Conservation (phyloP, 2,113 vertebrate species). For the Eulacestoma nigropectus region DNA sequence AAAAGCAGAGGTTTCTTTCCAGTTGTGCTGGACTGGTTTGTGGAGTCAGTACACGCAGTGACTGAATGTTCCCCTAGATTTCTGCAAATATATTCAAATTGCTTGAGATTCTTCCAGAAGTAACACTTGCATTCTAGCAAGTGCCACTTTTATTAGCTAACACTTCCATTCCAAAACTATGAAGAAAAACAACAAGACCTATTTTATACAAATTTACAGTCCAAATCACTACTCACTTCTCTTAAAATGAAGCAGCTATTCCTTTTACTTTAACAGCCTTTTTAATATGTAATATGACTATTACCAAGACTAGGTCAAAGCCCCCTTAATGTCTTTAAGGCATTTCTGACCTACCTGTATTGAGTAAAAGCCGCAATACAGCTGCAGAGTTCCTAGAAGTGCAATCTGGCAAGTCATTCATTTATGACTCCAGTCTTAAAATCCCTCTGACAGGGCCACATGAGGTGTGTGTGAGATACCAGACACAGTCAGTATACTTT, state of each 20-base stretch:
- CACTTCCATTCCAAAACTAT: background rate
- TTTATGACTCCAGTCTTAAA: background rate
- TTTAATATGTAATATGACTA: background rate
- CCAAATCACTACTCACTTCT: background rate
- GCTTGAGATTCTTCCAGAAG: background rate
- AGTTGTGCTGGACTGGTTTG: background rate
- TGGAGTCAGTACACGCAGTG: background rate
- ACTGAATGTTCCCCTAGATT: background rate
- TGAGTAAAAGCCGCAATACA: background rate
- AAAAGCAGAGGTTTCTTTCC: background rate
- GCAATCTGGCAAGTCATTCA: accelerated
- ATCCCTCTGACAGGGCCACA: background rate
- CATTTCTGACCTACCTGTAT: background rate
- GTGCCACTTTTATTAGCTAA: background rate
- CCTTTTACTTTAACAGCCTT: background rate
- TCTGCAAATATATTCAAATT: background rate
- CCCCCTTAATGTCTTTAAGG: background rate
- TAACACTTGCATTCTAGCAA: background rate
- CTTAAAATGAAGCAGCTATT: background rate
- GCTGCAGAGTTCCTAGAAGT: background rate
- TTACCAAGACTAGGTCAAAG: background rate
- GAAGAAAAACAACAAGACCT: background rate
- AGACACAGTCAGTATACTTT: background rate
- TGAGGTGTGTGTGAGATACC: accelerated
- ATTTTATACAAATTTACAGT: background rate